Conservation (phyloP, 1,140 invertebrate genomes). For the Temnothorax curvispinosus region DNA sequence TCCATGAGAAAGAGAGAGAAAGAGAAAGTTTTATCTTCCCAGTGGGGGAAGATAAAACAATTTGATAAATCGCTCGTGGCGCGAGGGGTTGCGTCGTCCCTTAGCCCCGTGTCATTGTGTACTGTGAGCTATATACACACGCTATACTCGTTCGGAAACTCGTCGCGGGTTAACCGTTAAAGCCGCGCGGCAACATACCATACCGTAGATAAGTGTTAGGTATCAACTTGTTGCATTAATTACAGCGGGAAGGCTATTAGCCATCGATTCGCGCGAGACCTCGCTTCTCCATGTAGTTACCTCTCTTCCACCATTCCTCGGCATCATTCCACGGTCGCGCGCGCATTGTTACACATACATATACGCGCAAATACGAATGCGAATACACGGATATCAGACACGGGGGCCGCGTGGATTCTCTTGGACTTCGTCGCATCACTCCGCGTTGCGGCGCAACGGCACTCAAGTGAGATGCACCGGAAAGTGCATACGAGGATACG, state of each 20-base stretch:
- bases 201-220: conserved; percentile 82
- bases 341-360: conserved; percentile 5
- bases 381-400: neutral
- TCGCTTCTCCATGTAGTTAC: conserved; percentile 77
- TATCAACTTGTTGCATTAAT: conserved; percentile 87
- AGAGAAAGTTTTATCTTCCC: neutral
- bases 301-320: conserved; percentile 74
- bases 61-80: conserved; percentile 62
- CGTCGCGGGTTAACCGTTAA: conserved; percentile 73
- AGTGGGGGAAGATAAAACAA: conserved; percentile 59
- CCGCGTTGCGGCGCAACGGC: neutral
- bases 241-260: conserved; percentile 84
- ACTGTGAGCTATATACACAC: conserved; percentile 53
- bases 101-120: conserved; percentile 53
- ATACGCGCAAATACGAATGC: neutral
- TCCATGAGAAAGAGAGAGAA: conserved; percentile 5
- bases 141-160: conserved; percentile 66
- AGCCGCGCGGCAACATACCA: conserved; percentile 71
- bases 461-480: neutral
- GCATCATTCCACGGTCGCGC: conserved; percentile 30
- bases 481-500: neutral
- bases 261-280: conserved; percentile 84
- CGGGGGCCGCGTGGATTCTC: neutral
- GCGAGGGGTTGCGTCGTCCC: conserved; percentile 54
- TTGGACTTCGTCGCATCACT: conserved; percentile 15